Evolutionary conservation across 2,113 vertebrate species (phyloP).

Genomic region (Cyprinodon tularosa): DNA sequence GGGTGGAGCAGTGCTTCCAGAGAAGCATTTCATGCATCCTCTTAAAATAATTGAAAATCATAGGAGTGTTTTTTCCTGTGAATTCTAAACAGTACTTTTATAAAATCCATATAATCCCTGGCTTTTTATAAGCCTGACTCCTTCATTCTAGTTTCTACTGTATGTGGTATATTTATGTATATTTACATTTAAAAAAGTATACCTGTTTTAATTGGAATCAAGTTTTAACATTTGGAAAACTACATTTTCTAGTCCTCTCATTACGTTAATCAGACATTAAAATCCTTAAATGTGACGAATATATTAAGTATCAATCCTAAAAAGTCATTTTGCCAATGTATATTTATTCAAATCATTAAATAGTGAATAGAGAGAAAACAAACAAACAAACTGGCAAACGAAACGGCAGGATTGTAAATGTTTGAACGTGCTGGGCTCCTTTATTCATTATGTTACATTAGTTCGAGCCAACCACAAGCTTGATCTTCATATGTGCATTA

Average conservation of each 20-base stretch:
- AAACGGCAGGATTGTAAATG: not conserved
- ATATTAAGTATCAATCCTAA: not conserved
- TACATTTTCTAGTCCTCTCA: not conserved
- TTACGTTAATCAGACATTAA: not conserved
- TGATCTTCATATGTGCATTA: slow-evolving; percentile 40
- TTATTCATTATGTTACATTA: slow-evolving; percentile 11
- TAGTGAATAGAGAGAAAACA: not conserved
- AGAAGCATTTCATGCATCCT: no score
- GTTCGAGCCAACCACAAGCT: slow-evolving; percentile 2
- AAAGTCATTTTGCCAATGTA: not conserved
- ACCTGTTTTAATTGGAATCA: no score
- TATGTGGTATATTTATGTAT: no score
- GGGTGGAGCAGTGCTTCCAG: no score
- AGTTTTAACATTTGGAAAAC: no score
- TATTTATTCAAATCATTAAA: not conserved
- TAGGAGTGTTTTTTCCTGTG: no score
- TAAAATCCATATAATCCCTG: no score
- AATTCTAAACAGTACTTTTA: no score
- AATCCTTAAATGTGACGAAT: not conserved
- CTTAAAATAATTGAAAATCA: no score
- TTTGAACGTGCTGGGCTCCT: not conserved
- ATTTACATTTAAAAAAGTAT: no score
- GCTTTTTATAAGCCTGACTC: no score
- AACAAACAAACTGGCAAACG: not conserved
- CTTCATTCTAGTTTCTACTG: no score